phyloP scores from a whole-genome alignment of 2,797 vertebrate species.

The Lophius americanus region DNA sequence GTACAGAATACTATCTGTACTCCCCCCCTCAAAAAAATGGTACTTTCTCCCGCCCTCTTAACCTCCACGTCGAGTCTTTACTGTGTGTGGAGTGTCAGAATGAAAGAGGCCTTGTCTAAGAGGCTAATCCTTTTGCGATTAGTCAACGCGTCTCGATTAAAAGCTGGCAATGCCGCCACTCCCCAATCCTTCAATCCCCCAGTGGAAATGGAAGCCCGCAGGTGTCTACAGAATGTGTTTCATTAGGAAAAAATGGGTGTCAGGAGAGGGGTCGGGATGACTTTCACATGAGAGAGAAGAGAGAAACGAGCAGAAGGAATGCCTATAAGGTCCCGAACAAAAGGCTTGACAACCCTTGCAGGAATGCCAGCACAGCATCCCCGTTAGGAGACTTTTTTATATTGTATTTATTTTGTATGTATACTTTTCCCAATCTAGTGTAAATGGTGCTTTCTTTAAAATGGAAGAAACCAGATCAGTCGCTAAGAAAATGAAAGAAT shows the following conservation, averaged over 20 bases:
- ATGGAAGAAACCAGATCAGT: constrained; percentile 4
- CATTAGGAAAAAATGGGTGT: constrained; percentile 50
- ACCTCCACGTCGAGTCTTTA: constrained; percentile 41
- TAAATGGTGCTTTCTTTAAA: not conserved
- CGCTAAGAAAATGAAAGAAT: constrained; percentile 9
- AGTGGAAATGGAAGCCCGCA: constrained; percentile 63
- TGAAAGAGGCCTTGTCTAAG: constrained; percentile 82
- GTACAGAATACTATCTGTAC: constrained; percentile 73
- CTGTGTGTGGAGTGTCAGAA: constrained; percentile 62
- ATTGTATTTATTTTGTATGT: not conserved
- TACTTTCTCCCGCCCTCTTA: constrained; percentile 36
- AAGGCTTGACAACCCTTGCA: constrained; percentile 11
- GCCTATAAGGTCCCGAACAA: constrained; percentile 2
- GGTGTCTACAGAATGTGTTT: constrained; percentile 71
- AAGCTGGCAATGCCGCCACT: constrained; percentile 64
- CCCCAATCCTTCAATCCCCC: constrained; percentile 35
- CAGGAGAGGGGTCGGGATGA: constrained; percentile 25
- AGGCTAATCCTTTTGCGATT: constrained; percentile 78
- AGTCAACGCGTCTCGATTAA: constrained; percentile 80
- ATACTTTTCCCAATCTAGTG: not conserved
- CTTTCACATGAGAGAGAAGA: constrained; percentile 46
- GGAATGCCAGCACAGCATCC: constrained; percentile 2
- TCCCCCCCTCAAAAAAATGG: constrained; percentile 5
- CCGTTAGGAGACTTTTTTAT: not conserved
- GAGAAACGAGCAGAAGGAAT: constrained; percentile 24